These are phyloP conservation scores for Octodon degus DNA, from an alignment of 2,113 vertebrate genomes.

Conservation along the genomic window DNA sequence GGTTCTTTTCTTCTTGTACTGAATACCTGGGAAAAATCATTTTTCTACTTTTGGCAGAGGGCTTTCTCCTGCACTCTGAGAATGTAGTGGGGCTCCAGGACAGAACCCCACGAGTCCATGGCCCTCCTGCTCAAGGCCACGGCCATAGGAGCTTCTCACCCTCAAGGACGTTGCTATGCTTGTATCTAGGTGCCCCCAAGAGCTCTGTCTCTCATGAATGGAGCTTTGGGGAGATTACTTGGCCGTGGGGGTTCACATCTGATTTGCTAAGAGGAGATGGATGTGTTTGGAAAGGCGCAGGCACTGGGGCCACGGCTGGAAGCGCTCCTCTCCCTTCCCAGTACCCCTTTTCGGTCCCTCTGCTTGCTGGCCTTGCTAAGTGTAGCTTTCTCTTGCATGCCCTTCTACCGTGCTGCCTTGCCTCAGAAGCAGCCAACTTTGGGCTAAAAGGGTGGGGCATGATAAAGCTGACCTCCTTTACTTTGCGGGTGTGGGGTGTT, in stretches of 20 bases:
- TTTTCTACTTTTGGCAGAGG: neutral
- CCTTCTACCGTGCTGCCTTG: neutral
- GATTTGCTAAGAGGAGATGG: neutral
- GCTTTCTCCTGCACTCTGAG: neutral
- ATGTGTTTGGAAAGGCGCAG: neutral
- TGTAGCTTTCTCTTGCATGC: neutral
- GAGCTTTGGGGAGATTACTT: neutral
- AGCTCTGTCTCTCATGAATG: neutral
- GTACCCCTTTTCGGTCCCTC: neutral
- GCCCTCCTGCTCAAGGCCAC: neutral
- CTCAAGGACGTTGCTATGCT: neutral
- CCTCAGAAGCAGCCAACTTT: neutral
- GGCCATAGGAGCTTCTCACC: neutral
- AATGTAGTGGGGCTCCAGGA: neutral
- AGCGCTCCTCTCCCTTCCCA: neutral
- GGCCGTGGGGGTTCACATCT: rapidly evolving
- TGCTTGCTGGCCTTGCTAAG: neutral
- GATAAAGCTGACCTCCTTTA: neutral
- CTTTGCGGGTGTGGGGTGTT: neutral
- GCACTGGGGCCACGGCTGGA: neutral
- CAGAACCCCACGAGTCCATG: neutral
- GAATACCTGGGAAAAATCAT: neutral
- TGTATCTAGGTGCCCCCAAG: neutral
- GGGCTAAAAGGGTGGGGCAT: neutral
- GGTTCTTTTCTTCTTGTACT: neutral